Percentiles rank a stretch among this genome's conserved stretches.
Conservation (phyloP, 2,797 vertebrate genomes). For the Bradypodion ventrale region DNA sequence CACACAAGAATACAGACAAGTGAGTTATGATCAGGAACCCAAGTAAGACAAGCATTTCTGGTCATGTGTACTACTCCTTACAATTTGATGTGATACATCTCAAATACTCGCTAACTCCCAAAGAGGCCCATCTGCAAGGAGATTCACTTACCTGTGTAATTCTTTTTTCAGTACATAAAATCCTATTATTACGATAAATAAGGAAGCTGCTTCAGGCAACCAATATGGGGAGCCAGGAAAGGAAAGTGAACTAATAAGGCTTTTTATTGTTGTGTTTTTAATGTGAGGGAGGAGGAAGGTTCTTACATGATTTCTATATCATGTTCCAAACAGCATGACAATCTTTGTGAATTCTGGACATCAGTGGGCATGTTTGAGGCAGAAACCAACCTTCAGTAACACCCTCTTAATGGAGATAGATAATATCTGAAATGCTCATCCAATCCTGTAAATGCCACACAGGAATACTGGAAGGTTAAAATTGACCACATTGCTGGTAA, state of each 20-base stretch:
- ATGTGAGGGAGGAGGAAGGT: not conserved
- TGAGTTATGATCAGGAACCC: not conserved
- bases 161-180: no score
- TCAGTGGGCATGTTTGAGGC: no score
- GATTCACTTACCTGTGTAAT: no score
- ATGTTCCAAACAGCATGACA: not conserved
- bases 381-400: no score
- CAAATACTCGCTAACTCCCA: not conserved
- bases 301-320: not conserved
- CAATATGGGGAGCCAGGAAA: not conserved
- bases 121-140: not conserved
- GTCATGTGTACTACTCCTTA: not conserved
- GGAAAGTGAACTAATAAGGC: not conserved
- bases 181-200: no score
- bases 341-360: not conserved
- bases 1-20: not conserved
- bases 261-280: not conserved
- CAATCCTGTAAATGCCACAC: not conserved
- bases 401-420: not conserved
- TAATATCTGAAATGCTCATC: not conserved
- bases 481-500: not conserved
- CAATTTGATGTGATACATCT: not conserved
- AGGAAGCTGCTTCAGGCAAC: not conserved
- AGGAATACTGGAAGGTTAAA: not conserved
- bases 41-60: not conserved